A percentile compares a stretch with the other conserved stretches of the same genome.
phyloP scores from a whole-genome alignment of 2,888 invertebrate species.

The Cordylochernes scorpioides region DNA sequence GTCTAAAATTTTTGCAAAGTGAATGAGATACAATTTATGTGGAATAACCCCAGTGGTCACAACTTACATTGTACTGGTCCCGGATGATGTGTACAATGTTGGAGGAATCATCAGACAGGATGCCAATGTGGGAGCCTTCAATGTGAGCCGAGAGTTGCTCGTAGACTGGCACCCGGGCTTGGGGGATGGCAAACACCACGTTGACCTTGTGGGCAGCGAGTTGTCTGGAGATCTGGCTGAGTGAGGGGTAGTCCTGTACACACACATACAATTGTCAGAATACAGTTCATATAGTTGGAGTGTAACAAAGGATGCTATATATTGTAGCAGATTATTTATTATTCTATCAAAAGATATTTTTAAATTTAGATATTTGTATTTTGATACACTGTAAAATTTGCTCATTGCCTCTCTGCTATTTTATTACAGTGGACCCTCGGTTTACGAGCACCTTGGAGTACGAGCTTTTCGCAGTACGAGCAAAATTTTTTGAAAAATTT shows the following conservation, averaged over 20 bases:
- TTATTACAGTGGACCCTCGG: too few relatives aligned
- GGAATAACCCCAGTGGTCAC: too few relatives aligned
- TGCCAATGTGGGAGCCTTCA: conserved; percentile 72
- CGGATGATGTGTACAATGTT: conserved; percentile 82
- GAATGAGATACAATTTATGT: too few relatives aligned
- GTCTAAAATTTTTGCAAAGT: too few relatives aligned
- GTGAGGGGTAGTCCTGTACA: conserved; percentile 76
- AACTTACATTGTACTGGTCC: conserved; percentile 42
- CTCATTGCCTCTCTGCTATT: too few relatives aligned
- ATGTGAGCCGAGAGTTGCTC: conserved; percentile 53
- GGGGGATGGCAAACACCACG: conserved; percentile 84
- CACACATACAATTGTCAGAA: not conserved
- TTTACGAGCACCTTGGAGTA: too few relatives aligned
- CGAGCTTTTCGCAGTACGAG: too few relatives aligned
- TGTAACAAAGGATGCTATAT: not conserved
- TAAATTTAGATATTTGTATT: too few relatives aligned
- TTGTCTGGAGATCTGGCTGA: conserved; percentile 56
- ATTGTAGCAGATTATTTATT: too few relatives aligned
- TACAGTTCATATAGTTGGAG: not conserved
- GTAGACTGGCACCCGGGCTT: conserved; percentile 54
- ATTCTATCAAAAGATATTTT: too few relatives aligned
- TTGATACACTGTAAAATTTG: too few relatives aligned
- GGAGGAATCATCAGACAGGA: conserved; percentile 66
- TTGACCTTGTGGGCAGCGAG: conserved; percentile 71
- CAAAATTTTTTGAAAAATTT: too few relatives aligned